Evolutionary conservation across 2,113 vertebrate genomes (phyloP).

Genomic region (Rhombomys opimus): DNA sequence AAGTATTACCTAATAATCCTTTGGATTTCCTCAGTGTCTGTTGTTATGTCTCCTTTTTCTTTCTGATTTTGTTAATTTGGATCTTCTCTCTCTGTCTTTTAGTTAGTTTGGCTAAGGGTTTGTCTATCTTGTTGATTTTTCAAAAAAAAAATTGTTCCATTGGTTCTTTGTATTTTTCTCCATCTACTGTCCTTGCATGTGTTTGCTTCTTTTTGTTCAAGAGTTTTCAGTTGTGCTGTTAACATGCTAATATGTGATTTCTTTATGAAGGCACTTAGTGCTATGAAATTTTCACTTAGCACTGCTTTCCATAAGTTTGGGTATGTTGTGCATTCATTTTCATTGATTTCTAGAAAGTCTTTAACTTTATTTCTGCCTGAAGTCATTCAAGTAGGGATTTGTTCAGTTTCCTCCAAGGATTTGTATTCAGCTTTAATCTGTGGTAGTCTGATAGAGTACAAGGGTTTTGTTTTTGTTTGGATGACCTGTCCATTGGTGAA

Average conservation of each 20-base stretch:
- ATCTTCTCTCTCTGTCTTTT: background rate
- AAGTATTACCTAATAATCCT: too few relatives aligned
- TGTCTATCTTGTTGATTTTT: background rate
- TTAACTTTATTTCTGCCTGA: background rate
- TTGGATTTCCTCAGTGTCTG: background rate
- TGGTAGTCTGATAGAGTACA: background rate
- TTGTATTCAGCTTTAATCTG: background rate
- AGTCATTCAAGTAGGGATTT: background rate
- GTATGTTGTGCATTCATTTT: too few relatives aligned
- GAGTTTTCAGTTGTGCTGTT: background rate
- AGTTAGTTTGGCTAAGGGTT: background rate
- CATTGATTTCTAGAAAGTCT: too few relatives aligned
- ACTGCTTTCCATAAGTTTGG: too few relatives aligned
- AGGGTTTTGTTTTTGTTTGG: background rate
- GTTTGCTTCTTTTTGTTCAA: background rate
- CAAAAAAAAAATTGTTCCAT: background rate
- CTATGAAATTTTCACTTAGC: background rate
- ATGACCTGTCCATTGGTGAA: background rate
- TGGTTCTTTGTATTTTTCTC: background rate
- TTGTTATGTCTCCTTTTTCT: background rate
- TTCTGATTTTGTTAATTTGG: background rate
- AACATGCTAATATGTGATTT: background rate
- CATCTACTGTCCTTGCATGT: background rate
- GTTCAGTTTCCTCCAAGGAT: background rate
- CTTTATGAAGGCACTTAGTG: background rate